Evolutionary conservation across 2,113 vertebrate genomes (phyloP), one percentile per base, ranked within the genome.

Genomic region (Macquaria ambigua): DNA sequence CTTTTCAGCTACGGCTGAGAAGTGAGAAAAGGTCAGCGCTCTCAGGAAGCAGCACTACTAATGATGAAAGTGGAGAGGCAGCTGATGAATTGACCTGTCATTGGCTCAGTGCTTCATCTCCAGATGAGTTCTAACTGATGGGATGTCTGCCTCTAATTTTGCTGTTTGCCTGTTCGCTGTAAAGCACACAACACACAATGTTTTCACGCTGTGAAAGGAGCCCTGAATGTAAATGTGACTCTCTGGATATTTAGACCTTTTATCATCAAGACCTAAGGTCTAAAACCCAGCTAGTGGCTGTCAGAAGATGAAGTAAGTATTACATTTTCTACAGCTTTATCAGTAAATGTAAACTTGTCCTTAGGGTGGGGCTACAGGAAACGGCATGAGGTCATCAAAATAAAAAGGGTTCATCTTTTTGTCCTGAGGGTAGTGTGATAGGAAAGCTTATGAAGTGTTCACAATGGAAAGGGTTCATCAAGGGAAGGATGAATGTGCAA

Each of bases 11-110:
- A 6, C 14, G 46, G 41, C 16, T 0, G 73, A 63, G 66, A 69
- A 69, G 37, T 83, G 73, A 0, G 37, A 62, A 78, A 86, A 86
- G 89, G 80, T 88, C 86, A 78, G 68, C 2, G 46, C 80, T 77
- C 82, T 59, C 46, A 75, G 86, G 86, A 86, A 81, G 89, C 11
- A 0, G 28, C 2, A 34, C 55, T 48, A 64, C 67, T 23, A 64
- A n/a, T 66, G 81, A 77, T 79, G 77, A 73, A 72, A 88, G 79
- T 53, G 41, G 61, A 79, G 64, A 56, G 52, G 69, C 61, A 56
- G 74, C 83, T 81, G 77, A 79, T 86, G 73, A 83, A 90, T 72
- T 86, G 80, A 83, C 68, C 80, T 80, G 86, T 88, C 80, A 88
- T 34, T 80, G 56, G 79, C 79, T 81, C 68, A 46, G 71, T 59